Evolutionary conservation across 2,888 invertebrate species (phyloP).

Genomic region (Ennomos fuscantarius): DNA sequence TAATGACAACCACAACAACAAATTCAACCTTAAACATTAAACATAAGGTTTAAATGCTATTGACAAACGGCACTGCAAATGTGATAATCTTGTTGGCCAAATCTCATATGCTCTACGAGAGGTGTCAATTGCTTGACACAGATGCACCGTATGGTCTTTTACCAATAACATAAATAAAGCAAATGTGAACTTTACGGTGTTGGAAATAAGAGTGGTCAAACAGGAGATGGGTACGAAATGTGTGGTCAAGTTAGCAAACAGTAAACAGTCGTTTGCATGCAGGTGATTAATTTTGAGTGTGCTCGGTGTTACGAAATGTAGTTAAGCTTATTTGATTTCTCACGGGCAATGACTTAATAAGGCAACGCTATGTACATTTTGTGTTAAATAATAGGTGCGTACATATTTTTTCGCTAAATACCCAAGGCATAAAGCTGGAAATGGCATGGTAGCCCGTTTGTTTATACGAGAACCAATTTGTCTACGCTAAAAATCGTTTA

Average conservation of each 20-base stretch:
- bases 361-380: not conserved
- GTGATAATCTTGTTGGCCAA: constrained; percentile 49
- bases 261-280: constrained; percentile 39
- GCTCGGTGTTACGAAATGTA: constrained; percentile 36
- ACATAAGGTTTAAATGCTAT: constrained; percentile 8
- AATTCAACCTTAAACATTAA: constrained; percentile 24
- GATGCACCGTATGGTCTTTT: constrained; percentile 46
- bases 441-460: too few species aligned
- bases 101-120: constrained; percentile 54
- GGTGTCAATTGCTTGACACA: constrained; percentile 64
- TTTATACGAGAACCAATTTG: too few species aligned
- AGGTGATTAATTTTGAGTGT: constrained; percentile 39
- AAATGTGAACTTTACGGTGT: constrained; percentile 37
- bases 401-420: too few species aligned
- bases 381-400: too few species aligned
- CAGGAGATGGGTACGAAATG: constrained; percentile 8
- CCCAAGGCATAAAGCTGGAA: too few species aligned
- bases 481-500: too few species aligned
- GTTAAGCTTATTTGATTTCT: constrained; percentile 36
- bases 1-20: constrained; percentile 6
- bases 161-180: constrained; percentile 23
- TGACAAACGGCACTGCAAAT: constrained; percentile 1
- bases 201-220: constrained; percentile 25
- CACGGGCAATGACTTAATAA: constrained; percentile 35
- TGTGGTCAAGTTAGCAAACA: constrained; percentile 40